phyloP scores from a whole-genome alignment of 1,140 invertebrate species.

The Sinonovacula constricta region DNA sequence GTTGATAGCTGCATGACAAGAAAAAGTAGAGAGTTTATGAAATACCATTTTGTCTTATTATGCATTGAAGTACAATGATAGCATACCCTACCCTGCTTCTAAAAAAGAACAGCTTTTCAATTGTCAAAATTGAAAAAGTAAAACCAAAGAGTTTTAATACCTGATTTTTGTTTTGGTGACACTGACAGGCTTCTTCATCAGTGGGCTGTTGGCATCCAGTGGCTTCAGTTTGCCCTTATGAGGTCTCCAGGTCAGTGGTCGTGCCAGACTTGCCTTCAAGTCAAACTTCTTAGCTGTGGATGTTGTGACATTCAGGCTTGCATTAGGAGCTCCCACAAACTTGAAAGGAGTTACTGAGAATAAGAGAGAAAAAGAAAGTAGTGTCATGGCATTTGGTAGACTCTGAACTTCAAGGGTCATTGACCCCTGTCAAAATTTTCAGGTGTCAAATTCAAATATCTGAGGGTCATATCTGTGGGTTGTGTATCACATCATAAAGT shows the following conservation, averaged over 20 bases:
- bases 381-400: no score
- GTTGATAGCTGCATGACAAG: no score
- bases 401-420: no score
- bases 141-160: not conserved
- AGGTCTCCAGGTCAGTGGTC: constrained; percentile 72
- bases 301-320: constrained; percentile 49
- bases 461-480: no score
- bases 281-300: constrained; percentile 69
- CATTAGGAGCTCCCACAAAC: constrained; percentile 57
- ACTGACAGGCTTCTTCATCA: constrained; percentile 7
- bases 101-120: not conserved
- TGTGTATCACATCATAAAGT: no score
- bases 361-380: no score
- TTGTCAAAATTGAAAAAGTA: not conserved
- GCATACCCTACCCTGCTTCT: not conserved
- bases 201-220: constrained; percentile 55
- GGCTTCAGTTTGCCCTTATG: constrained; percentile 73
- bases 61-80: no score
- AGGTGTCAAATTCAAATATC: no score
- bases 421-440: no score
- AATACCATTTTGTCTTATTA: no score
- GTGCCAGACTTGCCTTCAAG: constrained; percentile 72
- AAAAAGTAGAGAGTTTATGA: no score
- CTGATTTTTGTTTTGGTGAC: not conserved
- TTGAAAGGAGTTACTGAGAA: constrained; percentile 68